Base-by-base conservation (phyloP, 2,113 vertebrate genomes). In the Bujurquina vittata region DNA sequence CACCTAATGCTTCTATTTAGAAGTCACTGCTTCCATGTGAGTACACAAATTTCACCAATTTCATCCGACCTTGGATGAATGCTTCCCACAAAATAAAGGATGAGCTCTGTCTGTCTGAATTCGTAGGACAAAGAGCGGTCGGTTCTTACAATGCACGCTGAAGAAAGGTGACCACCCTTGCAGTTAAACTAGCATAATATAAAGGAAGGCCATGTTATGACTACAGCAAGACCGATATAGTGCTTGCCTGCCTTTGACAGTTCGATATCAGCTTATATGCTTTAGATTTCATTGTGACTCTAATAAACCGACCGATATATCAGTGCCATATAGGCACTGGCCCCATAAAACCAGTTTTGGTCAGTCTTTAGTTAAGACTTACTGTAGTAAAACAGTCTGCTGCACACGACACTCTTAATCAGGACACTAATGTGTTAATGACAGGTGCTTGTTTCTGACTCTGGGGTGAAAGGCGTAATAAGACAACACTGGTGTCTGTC, bases 1-100 rank as follows among this genome's bases (percentile, higher is more conserved):
- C 4, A 29, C 29, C 29, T 29, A 29, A 29, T 75, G 58, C n/a
- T 63, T 75, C 59, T 43, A 80, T 80, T 86, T 75, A 46, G 65
- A 86, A 61, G 40, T 69, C 22, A 17, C 37, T 7, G 65, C 49
- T 46, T 22, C 29, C 17, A 59, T 75, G 79, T n/a, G n/a, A n/a
- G n/a, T n/a, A n/a, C n/a, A n/a, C n/a, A n/a, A n/a, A n/a, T n/a
- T n/a, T n/a, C n/a, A n/a, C n/a, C n/a, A n/a, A n/a, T n/a, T n/a
- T n/a, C n/a, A n/a, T n/a, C n/a, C n/a, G n/a, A 52, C 29, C 33
- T 54, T 75, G 55, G 31, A 40, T 46, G 5, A 46, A 72, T 23
- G 4, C n/a, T 29, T 46, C 23, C n/a, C 26, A 6, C 37, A 37
- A 43, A 57, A 31, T 29, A 31, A 62, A 77, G 37, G 37, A 40